Conservation (phyloP, 1,140 invertebrate species). For the Sminthurides bifidus region DNA sequence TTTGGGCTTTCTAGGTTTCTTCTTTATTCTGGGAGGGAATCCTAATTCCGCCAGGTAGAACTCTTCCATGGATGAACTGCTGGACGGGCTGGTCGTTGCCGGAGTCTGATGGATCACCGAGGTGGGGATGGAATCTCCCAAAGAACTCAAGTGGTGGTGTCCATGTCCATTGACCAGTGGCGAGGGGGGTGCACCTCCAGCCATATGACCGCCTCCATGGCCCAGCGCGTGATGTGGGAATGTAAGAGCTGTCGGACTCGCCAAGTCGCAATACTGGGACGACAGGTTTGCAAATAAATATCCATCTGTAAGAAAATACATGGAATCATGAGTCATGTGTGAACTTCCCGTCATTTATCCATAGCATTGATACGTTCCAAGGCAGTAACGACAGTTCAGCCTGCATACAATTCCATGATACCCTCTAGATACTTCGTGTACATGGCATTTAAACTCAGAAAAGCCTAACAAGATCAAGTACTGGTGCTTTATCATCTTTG, state of each 20-base stretch:
- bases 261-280: slow-evolving; percentile 31
- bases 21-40: slow-evolving; percentile 53
- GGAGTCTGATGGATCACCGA: slow-evolving; percentile 56
- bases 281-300: slow-evolving; percentile 28
- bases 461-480: too few relatives aligned
- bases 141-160: slow-evolving; percentile 30
- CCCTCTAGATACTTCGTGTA: too few relatives aligned
- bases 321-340: slow-evolving; percentile 7
- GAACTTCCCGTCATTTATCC: neutral
- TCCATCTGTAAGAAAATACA: slow-evolving; percentile 23
- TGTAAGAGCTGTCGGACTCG: slow-evolving; percentile 28
- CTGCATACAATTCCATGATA: too few relatives aligned
- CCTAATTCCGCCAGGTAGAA: slow-evolving; percentile 70
- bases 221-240: slow-evolving; percentile 28
- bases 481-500: too few relatives aligned
- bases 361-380: too few relatives aligned
- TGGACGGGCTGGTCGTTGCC: slow-evolving; percentile 42
- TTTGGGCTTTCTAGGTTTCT: slow-evolving; percentile 43
- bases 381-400: too few relatives aligned
- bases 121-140: slow-evolving; percentile 47
- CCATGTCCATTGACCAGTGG: slow-evolving; percentile 27
- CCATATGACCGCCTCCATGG: slow-evolving; percentile 8
- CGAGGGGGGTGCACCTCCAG: slow-evolving; percentile 16
- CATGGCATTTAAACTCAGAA: too few relatives aligned
- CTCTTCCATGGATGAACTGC: slow-evolving; percentile 60